phyloP scores from a whole-genome alignment of 2,113 vertebrate species.

The Callocephalon fimbriatum region DNA sequence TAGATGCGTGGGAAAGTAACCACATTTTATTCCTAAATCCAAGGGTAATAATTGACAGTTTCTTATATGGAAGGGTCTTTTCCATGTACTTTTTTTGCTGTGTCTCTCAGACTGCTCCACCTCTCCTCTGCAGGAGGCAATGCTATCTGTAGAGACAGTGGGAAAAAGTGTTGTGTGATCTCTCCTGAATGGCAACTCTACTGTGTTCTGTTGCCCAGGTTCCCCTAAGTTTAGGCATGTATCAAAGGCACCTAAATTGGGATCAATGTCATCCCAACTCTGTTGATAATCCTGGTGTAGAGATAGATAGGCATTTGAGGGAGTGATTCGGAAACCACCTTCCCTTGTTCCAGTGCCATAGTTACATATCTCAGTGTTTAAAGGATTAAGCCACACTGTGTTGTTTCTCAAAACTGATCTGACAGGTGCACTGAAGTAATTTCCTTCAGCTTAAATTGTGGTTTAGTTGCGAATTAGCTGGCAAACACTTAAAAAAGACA shows the following conservation, averaged over 20 bases:
- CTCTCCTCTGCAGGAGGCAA: neutral
- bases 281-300: neutral
- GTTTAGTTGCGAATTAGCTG: conserved; percentile 23
- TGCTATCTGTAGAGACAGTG: neutral
- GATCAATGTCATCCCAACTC: conserved; percentile 4
- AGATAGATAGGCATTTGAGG: neutral
- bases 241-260: neutral
- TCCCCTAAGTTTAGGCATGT: neutral
- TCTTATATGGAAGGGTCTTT: neutral
- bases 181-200: neutral
- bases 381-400: conserved; percentile 26
- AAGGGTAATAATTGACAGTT: neutral
- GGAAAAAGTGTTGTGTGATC: neutral
- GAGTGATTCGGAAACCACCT: neutral
- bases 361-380: conserved; percentile 9
- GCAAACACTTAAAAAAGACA: neutral
- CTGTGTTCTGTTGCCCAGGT: neutral
- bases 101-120: neutral
- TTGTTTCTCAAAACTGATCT: conserved; percentile 42
- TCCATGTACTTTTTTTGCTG: neutral
- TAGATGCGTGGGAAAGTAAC: neutral
- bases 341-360: neutral
- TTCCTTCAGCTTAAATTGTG: conserved; percentile 29
- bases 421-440: conserved; percentile 35
- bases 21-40: neutral